phyloP scores from a whole-genome alignment of 2,888 invertebrate genomes.

The Hypsopygia costalis region DNA sequence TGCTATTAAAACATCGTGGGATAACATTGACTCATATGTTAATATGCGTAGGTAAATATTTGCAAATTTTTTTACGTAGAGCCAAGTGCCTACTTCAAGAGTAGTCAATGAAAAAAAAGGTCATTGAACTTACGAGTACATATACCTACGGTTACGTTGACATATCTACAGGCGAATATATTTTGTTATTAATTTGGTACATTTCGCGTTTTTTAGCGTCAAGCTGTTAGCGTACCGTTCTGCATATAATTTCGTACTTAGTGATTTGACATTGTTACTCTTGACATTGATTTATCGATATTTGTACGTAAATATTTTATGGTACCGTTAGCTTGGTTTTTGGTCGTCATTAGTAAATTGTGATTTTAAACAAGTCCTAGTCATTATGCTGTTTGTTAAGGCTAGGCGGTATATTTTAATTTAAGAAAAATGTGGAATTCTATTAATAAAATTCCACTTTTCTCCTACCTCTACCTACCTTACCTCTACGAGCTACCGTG shows the following conservation, averaged over 20 bases:
- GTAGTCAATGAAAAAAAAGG: slow-evolving; percentile 11
- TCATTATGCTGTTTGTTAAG: too few relatives aligned
- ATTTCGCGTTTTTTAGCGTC: slow-evolving; percentile 25
- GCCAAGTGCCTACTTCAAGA: not conserved
- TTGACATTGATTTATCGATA: slow-evolving; percentile 25
- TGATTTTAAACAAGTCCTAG: too few relatives aligned
- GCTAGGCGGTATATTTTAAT: too few relatives aligned
- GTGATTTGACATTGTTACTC: slow-evolving; percentile 13
- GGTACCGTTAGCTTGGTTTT: too few relatives aligned
- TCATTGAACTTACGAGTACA: slow-evolving; percentile 30
- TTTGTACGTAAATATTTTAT: not conserved
- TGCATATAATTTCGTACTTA: slow-evolving; percentile 24
- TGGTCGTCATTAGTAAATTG: too few relatives aligned
- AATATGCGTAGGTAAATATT: slow-evolving; percentile 5
- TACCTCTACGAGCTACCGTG: too few relatives aligned
- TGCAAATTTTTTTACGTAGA: slow-evolving; percentile 4
- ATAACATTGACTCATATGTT: slow-evolving; percentile 6
- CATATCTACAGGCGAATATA: slow-evolving; percentile 35
- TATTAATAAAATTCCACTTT: too few relatives aligned
- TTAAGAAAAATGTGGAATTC: too few relatives aligned
- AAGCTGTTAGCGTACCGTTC: slow-evolving; percentile 13
- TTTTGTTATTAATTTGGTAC: slow-evolving; percentile 37
- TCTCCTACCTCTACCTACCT: too few relatives aligned
- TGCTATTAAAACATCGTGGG: not conserved
- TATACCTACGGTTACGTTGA: slow-evolving; percentile 31